Base-by-base conservation (phyloP, 2,113 vertebrate species). In the Poeciliopsis prolifica region DNA sequence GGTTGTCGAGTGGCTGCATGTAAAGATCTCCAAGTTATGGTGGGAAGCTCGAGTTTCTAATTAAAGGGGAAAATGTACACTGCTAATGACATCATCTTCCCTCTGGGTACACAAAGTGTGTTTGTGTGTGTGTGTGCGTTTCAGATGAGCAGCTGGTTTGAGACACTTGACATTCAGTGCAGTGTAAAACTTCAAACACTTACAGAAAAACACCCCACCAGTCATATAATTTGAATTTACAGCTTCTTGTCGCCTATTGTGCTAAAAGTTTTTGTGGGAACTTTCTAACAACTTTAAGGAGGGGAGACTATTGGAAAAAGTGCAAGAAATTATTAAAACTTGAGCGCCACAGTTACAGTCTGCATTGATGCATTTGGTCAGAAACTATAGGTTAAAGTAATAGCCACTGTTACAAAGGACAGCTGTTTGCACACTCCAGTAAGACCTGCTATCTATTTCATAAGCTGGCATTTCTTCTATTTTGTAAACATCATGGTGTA, bases 71-170 rank as follows among this genome's bases (percentile, higher is more conserved):
- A 87, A 84, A 81, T 62, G 82, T 77, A 61, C 78, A 85, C 82
- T 85, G 80, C 66, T 79, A 83, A 86, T 94, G 93, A 94, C 92
- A 93, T 95, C 94, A 93, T 82, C 85, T 87, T 26, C 75, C 90
- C 81, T 75, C 81, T 63, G 70, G 82, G 80, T 69, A 58, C 10
- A 58, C 65, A 74, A 26, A 15, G 68, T 74, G 51, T 58, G 51
- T 58, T n/a, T 72, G 78, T 75, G 72, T 77, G 75, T 75, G 28
- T 30, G 61, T 37, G 44, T 75, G 73, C 74, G 83, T 78, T 68
- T 64, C 70, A 70, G 71, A 74, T 40, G 78, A 76, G 85, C 92
- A 94, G 92, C 92, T 93, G 92, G 87, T 94, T 91, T 84, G 28
- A 80, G 78, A 90, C 78, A 76, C 78, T 82, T 86, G 84, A 90